These are phyloP conservation scores for Polia nebulosa DNA, from an alignment of 2,888 invertebrate species.

Conservation along the genomic window DNA sequence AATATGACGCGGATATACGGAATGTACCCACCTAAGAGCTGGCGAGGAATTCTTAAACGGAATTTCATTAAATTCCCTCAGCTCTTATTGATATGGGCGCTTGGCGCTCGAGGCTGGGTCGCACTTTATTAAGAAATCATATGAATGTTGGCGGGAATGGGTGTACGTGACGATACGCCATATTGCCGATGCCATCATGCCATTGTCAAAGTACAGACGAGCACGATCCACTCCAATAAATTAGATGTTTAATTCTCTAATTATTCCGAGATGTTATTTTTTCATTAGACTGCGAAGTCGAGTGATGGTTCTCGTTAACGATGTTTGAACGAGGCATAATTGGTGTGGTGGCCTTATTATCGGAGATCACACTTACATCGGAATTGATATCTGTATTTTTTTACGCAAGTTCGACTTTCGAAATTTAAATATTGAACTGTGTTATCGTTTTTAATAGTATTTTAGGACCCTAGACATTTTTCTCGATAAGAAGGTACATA, in stretches of 20 bases:
- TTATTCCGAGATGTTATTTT: conserved; percentile 61
- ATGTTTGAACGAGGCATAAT: conserved; percentile 48
- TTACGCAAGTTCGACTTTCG: no score
- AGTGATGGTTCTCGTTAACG: conserved; percentile 49
- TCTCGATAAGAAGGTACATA: no score
- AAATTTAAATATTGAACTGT: no score
- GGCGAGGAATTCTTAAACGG: conserved; percentile 78
- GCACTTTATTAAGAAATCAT: conserved; percentile 90
- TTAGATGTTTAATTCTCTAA: conserved; percentile 60
- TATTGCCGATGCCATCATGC: conserved; percentile 75
- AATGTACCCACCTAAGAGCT: conserved; percentile 78
- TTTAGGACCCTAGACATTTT: no score
- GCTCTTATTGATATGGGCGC: conserved; percentile 89
- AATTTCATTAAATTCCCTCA: conserved; percentile 84
- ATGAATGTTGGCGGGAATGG: conserved; percentile 85
- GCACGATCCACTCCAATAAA: conserved; percentile 54
- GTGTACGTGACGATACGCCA: conserved; percentile 86
- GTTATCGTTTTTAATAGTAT: no score
- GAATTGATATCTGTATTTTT: conserved; percentile 28
- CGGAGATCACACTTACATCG: conserved; percentile 35
- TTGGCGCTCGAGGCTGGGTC: conserved; percentile 81
- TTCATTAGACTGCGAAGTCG: conserved; percentile 51
- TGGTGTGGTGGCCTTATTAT: conserved; percentile 38
- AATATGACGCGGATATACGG: conserved; percentile 70
- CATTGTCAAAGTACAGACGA: conserved; percentile 62